phyloP scores from a whole-genome alignment of 2,113 vertebrate genomes.

The Megaptera novaeangliae region DNA sequence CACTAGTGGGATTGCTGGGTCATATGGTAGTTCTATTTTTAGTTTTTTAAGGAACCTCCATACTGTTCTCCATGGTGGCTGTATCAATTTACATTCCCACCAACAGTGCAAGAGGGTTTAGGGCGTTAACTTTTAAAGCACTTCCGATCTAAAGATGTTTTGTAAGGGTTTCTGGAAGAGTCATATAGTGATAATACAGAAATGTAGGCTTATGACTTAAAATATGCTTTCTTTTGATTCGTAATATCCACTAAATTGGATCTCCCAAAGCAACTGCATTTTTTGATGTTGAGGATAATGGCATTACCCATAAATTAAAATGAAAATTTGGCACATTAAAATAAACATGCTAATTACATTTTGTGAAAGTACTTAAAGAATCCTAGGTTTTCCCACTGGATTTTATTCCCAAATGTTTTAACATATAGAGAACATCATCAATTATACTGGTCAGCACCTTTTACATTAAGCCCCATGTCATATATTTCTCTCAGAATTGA shows the following conservation, averaged over 20 bases:
- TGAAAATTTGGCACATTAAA: constrained; percentile 7
- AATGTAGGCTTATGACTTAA: not conserved
- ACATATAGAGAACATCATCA: not conserved
- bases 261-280: not conserved
- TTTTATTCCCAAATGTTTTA: not conserved
- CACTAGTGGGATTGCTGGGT: too few relatives aligned
- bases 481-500: not conserved
- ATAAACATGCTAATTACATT: not conserved
- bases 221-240: not conserved
- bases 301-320: not conserved
- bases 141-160: not conserved
- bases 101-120: not conserved
- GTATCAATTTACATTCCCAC: too few relatives aligned
- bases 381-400: not conserved
- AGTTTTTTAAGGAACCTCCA: too few relatives aligned
- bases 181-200: not conserved
- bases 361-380: not conserved
- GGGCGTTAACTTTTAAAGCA: not conserved
- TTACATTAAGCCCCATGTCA: not conserved
- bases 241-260: not conserved
- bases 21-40: too few relatives aligned
- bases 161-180: not conserved
- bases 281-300: not conserved
- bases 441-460: not conserved
- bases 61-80: too few relatives aligned